Conservation (phyloP, 2,797 vertebrate species). For the Protosalanx chinensis region DNA sequence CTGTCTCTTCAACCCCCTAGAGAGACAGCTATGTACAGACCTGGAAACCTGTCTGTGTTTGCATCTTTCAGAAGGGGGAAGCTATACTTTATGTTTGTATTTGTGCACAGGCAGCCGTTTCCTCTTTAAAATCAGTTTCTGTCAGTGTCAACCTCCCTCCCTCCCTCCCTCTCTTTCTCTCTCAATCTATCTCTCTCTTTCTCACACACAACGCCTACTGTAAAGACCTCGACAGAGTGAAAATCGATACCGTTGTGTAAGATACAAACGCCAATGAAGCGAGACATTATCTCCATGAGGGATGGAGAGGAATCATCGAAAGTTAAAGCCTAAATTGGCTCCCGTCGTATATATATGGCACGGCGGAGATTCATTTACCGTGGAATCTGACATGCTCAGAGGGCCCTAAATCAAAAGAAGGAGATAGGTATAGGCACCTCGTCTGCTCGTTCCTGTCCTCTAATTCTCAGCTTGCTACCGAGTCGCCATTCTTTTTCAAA, state of each 20-base stretch:
- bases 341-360: constrained; percentile 52
- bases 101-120: constrained; percentile 16
- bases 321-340: constrained; percentile 60
- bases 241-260: constrained; percentile 40
- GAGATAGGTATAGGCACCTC: constrained; percentile 70
- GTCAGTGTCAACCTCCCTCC: not conserved
- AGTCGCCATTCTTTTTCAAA: constrained; percentile 69
- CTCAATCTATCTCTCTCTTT: not conserved
- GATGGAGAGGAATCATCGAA: constrained; percentile 55
- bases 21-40: constrained; percentile 24
- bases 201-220: constrained; percentile 16
- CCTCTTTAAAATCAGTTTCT: not conserved
- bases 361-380: constrained; percentile 64
- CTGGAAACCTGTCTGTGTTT: constrained; percentile 18
- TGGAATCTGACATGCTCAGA: constrained; percentile 61
- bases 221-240: constrained; percentile 25
- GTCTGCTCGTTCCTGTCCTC: constrained; percentile 71
- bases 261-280: constrained; percentile 43
- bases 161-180: not conserved
- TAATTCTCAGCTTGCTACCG: constrained; percentile 66
- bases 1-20: constrained; percentile 21
- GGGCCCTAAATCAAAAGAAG: constrained; percentile 65
- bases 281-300: constrained; percentile 43
- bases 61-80: constrained; percentile 1
- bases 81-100: not conserved